Conservation (phyloP, 2,888 invertebrate species). For the Tetanocera ferruginea region DNA sequence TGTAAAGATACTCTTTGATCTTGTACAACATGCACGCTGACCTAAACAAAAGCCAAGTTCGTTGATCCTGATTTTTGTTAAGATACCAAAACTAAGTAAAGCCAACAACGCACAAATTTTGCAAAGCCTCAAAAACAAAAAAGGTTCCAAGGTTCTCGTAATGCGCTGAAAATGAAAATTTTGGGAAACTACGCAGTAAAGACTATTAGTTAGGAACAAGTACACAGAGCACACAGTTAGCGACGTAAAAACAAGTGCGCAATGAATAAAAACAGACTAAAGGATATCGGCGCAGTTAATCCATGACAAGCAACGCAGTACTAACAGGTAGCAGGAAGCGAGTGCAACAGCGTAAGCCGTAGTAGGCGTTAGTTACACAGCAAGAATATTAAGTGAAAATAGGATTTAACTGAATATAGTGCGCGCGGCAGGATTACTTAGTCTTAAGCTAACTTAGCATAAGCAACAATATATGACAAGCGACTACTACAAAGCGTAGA, state of each 20-base stretch:
- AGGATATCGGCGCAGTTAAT: constrained; percentile 22
- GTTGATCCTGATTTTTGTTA: constrained; percentile 18
- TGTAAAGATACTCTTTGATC: background rate
- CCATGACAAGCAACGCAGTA: background rate
- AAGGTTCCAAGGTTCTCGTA: background rate
- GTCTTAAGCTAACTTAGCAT: background rate
- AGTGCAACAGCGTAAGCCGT: background rate
- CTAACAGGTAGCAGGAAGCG: background rate
- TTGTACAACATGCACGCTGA: background rate
- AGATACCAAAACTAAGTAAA: constrained; percentile 5
- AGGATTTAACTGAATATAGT: background rate
- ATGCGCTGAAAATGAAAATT: background rate
- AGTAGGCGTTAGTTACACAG: background rate
- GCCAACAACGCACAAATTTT: background rate
- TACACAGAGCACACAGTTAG: background rate
- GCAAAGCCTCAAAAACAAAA: background rate
- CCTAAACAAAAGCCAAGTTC: constrained; percentile 11
- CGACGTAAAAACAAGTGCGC: constrained; percentile 29
- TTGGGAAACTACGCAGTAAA: constrained; percentile 26
- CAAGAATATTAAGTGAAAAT: constrained; percentile 14
- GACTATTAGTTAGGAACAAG: background rate
- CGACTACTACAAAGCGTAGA: no score
- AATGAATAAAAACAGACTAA: background rate
- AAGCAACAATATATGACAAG: background rate
- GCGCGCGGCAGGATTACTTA: background rate